Conservation (phyloP, 2,888 invertebrate species). For the Himalopsyche tibetana region DNA sequence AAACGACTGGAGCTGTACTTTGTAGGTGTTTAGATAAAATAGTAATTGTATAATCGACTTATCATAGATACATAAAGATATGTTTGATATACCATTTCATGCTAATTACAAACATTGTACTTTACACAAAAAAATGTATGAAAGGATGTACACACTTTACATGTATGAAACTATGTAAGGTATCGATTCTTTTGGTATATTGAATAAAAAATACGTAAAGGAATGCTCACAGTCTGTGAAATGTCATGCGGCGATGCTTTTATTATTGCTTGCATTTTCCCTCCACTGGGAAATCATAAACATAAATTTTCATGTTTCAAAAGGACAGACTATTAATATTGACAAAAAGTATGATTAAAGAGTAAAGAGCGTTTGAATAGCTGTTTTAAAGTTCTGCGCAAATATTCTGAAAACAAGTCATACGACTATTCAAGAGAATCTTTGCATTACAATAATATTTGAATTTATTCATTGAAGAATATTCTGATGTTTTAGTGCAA, state of each 20-base stretch:
- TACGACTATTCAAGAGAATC: too few species aligned
- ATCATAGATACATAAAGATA: too few species aligned
- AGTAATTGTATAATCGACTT: too few species aligned
- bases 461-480: too few species aligned
- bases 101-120: too few species aligned
- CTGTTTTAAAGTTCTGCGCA: not conserved
- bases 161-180: not conserved
- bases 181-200: not conserved
- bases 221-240: slow-evolving; percentile 32
- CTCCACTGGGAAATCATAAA: slow-evolving; percentile 13
- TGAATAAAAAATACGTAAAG: not conserved
- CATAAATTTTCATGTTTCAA: not conserved
- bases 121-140: too few species aligned
- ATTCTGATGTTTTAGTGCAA: too few species aligned
- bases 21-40: too few species aligned
- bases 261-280: slow-evolving; percentile 19
- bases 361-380: not conserved
- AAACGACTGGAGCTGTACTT: too few species aligned
- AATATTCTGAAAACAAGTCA: too few species aligned
- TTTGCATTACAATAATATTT: too few species aligned
- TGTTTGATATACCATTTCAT: too few species aligned
- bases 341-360: not conserved
- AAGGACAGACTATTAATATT: slow-evolving; percentile 23
- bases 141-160: not conserved
- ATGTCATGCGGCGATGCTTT: slow-evolving; percentile 11